Base-by-base conservation (phyloP, 2,113 vertebrate species). In the Nanorana parkeri region DNA sequence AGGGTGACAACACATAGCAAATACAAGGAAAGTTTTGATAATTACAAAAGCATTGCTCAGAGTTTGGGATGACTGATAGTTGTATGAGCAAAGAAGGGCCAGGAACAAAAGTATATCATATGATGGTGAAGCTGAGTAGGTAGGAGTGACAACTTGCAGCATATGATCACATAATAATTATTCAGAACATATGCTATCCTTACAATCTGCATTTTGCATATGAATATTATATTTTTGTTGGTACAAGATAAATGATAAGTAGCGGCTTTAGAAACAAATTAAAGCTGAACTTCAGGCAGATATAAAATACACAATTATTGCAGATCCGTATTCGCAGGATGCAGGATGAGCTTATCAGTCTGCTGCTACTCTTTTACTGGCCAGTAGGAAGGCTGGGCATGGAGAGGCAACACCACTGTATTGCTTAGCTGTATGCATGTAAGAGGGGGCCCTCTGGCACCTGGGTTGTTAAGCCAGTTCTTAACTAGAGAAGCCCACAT, bases 11-110 rank as follows among this genome's bases (percentile, higher is more conserved):
- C 63, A 16, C n/a, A 21, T 47, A 74, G 29, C 4, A 24, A 65
- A 75, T 41, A 24, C 69, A 36, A 47, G 23, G 36, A 51, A 75
- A 75, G 72, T 54, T 81, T 81, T 81, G 60, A 74, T 66, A 74
- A 81, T 75, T 63, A n/a, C 69, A 20, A 66, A 55, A 60, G 41
- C 56, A 24, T 17, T 36, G 55, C 72, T 41, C 29, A 8, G 20
- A n/a, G 58, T 61, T 17, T 41, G 72, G 29, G 55, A 41, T 41
- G 72, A 75, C 5, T 60, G 72, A 75, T 75, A 56, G 71, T 29
- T 29, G 17, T 29, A 41, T 19, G 17, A 63, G 60, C 24, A 26
- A 23, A 75, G 72, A 75, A 15, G 36, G 55, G 54, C 55, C 19
- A 5, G 20, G 52, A 21, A 32, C 51, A 58, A 58, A 58, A 58